These are phyloP conservation scores for Meandrina meandrites DNA, from an alignment of 92 coral and sea anemone genomes.

Conservation along the genomic window DNA sequence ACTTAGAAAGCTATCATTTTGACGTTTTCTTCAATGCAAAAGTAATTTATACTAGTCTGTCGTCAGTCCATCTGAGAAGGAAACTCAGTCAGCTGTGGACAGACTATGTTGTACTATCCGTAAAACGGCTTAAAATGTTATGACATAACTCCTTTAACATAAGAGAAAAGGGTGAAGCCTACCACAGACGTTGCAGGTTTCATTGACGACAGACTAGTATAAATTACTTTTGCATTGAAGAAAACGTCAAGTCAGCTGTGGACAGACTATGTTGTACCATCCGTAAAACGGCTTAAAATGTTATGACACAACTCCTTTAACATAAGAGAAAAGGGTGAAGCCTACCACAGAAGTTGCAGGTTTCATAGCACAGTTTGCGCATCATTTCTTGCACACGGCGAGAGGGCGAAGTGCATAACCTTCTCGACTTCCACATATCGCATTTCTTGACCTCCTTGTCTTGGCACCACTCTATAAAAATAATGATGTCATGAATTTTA, in stretches of 20 bases:
- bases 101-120: too few species aligned
- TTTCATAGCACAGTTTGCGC: constrained; percentile 17
- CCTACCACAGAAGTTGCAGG: constrained; percentile 38
- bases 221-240: too few species aligned
- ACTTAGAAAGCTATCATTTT: too few species aligned
- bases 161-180: background rate
- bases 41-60: too few species aligned
- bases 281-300: background rate
- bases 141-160: background rate
- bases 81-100: too few species aligned
- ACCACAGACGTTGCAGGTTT: constrained; percentile 38
- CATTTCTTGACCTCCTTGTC: constrained; percentile 5
- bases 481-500: background rate
- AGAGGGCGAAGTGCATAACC: background rate
- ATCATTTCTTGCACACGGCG: constrained; percentile 6
- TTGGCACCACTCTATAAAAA: constrained; percentile 27
- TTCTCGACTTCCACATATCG: background rate
- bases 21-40: too few species aligned
- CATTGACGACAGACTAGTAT: background rate
- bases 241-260: too few species aligned
- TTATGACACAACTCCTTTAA: background rate
- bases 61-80: too few species aligned
- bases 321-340: background rate
- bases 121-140: background rate
- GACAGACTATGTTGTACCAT: too few species aligned